Conservation (phyloP, 2,797 vertebrate species). For the Micromesistius poutassou region DNA sequence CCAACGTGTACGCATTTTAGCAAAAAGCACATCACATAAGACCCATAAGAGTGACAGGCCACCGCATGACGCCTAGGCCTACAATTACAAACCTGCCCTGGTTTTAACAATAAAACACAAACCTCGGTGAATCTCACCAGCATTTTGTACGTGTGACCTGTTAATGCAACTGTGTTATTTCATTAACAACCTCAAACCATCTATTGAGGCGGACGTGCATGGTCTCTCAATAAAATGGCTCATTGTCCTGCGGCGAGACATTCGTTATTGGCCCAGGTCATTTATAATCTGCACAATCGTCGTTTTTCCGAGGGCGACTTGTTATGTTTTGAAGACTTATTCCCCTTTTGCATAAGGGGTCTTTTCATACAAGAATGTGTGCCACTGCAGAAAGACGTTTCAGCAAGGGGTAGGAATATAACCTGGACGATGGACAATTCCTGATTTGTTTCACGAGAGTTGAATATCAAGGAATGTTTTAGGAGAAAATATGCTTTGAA, state of each 20-base stretch:
- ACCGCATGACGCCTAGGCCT: not conserved
- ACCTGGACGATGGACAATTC: slow-evolving; percentile 77
- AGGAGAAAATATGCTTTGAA: slow-evolving; percentile 65
- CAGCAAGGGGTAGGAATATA: slow-evolving; percentile 53
- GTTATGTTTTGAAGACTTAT: slow-evolving; percentile 75
- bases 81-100: not conserved
- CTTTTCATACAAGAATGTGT: slow-evolving; percentile 79
- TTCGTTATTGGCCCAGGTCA: slow-evolving; percentile 5
- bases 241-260: slow-evolving; percentile 56
- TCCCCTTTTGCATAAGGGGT: slow-evolving; percentile 67
- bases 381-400: slow-evolving; percentile 78
- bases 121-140: not conserved
- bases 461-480: slow-evolving; percentile 71
- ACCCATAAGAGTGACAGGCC: not conserved
- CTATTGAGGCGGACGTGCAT: slow-evolving; percentile 35
- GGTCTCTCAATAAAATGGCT: slow-evolving; percentile 58
- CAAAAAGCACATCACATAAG: not conserved
- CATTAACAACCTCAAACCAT: slow-evolving; percentile 46
- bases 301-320: slow-evolving; percentile 64
- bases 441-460: slow-evolving; percentile 77
- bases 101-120: not conserved
- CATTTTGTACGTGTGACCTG: not conserved
- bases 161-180: slow-evolving; percentile 5
- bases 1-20: not conserved
- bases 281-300: slow-evolving; percentile 68